Evolutionary conservation across 2,797 vertebrate genomes (phyloP).

Genomic region (Syndactyla subalaris): DNA sequence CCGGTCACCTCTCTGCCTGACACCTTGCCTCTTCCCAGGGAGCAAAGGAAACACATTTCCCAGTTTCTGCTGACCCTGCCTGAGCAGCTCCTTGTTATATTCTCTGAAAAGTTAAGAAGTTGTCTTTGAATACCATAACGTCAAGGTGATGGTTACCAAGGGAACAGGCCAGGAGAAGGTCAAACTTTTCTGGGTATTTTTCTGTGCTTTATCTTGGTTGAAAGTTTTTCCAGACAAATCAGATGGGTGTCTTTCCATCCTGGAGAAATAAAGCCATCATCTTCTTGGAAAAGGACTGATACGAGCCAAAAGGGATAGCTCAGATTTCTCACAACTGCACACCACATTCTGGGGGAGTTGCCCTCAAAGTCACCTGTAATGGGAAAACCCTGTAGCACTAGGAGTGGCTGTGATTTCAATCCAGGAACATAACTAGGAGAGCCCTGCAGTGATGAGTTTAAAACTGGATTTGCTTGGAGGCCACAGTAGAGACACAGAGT

Average conservation of each 20-base stretch:
- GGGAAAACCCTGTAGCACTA: not conserved
- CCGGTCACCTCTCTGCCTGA: not conserved
- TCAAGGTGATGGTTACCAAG: slow-evolving; percentile 78
- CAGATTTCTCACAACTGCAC: not conserved
- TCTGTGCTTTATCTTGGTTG: slow-evolving; percentile 72
- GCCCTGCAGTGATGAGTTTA: not conserved
- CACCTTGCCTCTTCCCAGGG: not conserved
- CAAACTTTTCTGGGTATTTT: slow-evolving; percentile 44
- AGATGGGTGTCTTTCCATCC: slow-evolving; percentile 51
- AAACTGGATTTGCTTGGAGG: not conserved
- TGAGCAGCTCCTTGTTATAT: slow-evolving; percentile 29
- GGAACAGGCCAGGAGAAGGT: slow-evolving; percentile 74
- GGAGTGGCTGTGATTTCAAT: not conserved
- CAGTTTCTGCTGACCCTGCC: slow-evolving; percentile 35
- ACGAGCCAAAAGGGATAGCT: not conserved
- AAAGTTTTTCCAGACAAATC: slow-evolving; percentile 62
- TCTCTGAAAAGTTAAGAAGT: slow-evolving; percentile 70
- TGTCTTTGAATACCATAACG: slow-evolving; percentile 74
- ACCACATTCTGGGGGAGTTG: not conserved
- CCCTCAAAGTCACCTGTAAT: not conserved
- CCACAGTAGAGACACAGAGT: not conserved
- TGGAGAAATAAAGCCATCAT: slow-evolving; percentile 4
- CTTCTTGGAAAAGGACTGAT: not conserved
- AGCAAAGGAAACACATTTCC: slow-evolving; percentile 28
- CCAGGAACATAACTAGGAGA: not conserved